Conservation (phyloP, 2,113 vertebrate genomes). For the Crotalus helleri region DNA sequence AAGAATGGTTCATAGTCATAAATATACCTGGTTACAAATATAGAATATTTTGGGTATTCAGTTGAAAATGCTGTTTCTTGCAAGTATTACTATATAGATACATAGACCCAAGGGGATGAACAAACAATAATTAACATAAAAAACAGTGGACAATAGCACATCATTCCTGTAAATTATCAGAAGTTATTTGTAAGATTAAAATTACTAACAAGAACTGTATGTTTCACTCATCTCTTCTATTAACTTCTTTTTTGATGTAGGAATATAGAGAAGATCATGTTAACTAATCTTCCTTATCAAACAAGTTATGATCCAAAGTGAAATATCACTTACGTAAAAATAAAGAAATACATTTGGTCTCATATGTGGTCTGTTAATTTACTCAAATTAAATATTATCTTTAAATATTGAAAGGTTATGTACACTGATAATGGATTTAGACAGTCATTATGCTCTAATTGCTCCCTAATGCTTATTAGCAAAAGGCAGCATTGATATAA, state of each 20-base stretch:
- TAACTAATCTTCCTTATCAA: conserved; percentile 48
- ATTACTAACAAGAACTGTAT: conserved; percentile 21
- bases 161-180: conserved; percentile 40
- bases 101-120: conserved; percentile 42
- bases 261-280: conserved; percentile 40
- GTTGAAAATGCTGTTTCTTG: conserved; percentile 22
- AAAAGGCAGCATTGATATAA: conserved; percentile 82
- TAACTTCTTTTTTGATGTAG: conserved; percentile 49
- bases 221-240: conserved; percentile 49
- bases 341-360: conserved; percentile 77
- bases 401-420: conserved; percentile 97
- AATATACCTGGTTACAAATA: not conserved
- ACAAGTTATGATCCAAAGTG: conserved; percentile 55
- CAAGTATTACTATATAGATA: conserved; percentile 23
- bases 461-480: conserved; percentile 89
- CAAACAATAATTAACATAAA: conserved; percentile 21
- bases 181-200: conserved; percentile 44
- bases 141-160: conserved; percentile 41
- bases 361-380: conserved; percentile 82
- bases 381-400: conserved; percentile 91
- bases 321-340: conserved; percentile 65
- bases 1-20: conserved; percentile 10
- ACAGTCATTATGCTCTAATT: conserved; percentile 92
- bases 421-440: conserved; percentile 91
- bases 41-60: not conserved